Evolutionary conservation across 2,888 invertebrate species (phyloP), one percentile per base, ranked within the genome.

Genomic region (Callyntrura sp.): DNA sequence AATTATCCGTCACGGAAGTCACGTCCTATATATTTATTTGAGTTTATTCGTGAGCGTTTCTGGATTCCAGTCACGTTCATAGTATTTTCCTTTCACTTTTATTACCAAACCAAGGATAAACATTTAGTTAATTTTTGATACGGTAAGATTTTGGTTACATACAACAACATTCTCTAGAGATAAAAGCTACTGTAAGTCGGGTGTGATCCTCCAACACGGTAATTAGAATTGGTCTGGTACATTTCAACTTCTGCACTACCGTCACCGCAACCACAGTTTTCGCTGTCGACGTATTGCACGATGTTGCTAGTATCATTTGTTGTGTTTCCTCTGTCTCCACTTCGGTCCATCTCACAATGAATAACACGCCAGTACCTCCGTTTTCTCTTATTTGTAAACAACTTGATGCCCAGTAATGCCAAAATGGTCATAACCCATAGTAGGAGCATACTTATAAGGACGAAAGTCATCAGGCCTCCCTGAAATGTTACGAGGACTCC

Each of bases 361-460:
- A 17, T 8, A 9, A 45, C 17, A 5, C 73, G 4, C 73, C 73
- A 73, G 9, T 43, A 11, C n/a, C 23, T 43, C 9, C 78, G 62
- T 35, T 45, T 76, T 28, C 60, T 84, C 28, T 55, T 85, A 25
- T 14, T 55, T 45, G 60, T 20, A 55, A 35, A 73, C 14, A 76
- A 45, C 45, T 86, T 83, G 28, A 73, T 78, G 25, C n/a, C 85
- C 79, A 88, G 65, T 17, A 48, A 89, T 79, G n/a, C 88, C 85
- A 83, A 85, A 91, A 73, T 83, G 28, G 25, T 68, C 28, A 78
- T 89, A 62, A 28, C 62, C 83, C 82, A 91, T 62, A 82, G 85
- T 28, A 78, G 91, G 89, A 76, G 91, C 91, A 73, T 91, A 91
- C 82, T 76, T 60, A 68, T 91, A 91, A 85, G 91, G 89, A 65